Evolutionary conservation across 1,140 invertebrate species (phyloP).

Genomic region (Apis cerana): DNA sequence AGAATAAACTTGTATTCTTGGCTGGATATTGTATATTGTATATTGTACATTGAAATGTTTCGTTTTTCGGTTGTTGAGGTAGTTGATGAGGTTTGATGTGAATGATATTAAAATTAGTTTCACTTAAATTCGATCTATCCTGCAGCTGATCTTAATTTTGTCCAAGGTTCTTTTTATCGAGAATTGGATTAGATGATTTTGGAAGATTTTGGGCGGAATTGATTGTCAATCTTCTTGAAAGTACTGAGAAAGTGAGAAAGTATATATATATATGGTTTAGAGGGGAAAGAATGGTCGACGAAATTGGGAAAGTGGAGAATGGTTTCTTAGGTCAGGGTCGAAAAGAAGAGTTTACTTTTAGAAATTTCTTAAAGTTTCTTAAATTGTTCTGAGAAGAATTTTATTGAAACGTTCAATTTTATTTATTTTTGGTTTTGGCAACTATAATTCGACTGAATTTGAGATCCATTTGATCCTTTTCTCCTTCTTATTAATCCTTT

Average conservation of each 20-base stretch:
- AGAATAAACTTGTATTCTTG: too few species aligned
- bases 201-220: background rate
- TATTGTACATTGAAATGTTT: too few species aligned
- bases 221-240: background rate
- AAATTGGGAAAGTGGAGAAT: background rate
- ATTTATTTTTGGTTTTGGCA: background rate
- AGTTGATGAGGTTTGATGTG: too few species aligned
- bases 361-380: background rate
- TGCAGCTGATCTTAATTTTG: too few species aligned
- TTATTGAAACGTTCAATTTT: background rate
- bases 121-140: too few species aligned
- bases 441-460: background rate
- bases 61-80: too few species aligned
- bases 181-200: background rate
- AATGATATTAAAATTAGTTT: too few species aligned
- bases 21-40: too few species aligned
- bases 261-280: background rate
- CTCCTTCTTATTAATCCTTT: too few species aligned
- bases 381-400: background rate
- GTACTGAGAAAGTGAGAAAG: too few species aligned
- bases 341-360: background rate
- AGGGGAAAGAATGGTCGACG: background rate
- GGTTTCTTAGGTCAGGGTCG: background rate
- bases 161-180: too few species aligned
- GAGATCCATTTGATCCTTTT: too few species aligned